These are phyloP conservation scores for Ailurus styani DNA, from an alignment of 2,113 vertebrate genomes.

Conservation along the genomic window DNA sequence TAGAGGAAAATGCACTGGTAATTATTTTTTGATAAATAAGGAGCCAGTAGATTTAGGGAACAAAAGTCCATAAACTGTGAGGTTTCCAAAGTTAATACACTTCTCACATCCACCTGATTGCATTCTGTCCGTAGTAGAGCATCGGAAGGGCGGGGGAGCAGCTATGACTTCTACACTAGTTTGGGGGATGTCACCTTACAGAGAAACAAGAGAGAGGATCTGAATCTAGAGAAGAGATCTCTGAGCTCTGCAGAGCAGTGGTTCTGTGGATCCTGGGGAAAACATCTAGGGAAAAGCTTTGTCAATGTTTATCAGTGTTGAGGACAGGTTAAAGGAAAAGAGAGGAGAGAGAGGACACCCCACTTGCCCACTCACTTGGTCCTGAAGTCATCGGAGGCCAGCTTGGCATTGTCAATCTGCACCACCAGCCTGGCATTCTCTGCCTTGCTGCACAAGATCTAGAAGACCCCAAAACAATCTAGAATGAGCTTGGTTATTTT, in stretches of 20 bases:
- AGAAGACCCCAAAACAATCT: constrained; percentile 60
- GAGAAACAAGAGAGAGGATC: neutral
- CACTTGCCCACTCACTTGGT: constrained; percentile 82
- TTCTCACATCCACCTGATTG: neutral
- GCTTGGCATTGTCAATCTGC: constrained; percentile 84
- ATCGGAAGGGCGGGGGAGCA: neutral
- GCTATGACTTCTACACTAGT: neutral
- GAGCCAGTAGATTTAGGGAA: neutral
- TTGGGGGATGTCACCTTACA: neutral
- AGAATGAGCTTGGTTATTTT: neutral
- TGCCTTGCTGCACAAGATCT: constrained; percentile 83
- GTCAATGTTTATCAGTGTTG: neutral
- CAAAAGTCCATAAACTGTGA: neutral
- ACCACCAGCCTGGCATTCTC: constrained; percentile 83
- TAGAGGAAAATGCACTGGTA: neutral
- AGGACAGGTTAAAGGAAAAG: neutral
- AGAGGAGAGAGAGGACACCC: neutral
- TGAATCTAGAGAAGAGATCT: neutral
- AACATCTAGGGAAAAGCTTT: too few species aligned
- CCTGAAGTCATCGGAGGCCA: constrained; percentile 86
- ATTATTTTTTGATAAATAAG: neutral
- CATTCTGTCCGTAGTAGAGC: neutral
- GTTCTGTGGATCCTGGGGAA: neutral
- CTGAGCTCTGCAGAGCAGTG: neutral
- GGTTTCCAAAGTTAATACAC: neutral